These are phyloP conservation scores for Thunnus albacares DNA, from an alignment of 2,797 vertebrate genomes.

Conservation along the genomic window DNA sequence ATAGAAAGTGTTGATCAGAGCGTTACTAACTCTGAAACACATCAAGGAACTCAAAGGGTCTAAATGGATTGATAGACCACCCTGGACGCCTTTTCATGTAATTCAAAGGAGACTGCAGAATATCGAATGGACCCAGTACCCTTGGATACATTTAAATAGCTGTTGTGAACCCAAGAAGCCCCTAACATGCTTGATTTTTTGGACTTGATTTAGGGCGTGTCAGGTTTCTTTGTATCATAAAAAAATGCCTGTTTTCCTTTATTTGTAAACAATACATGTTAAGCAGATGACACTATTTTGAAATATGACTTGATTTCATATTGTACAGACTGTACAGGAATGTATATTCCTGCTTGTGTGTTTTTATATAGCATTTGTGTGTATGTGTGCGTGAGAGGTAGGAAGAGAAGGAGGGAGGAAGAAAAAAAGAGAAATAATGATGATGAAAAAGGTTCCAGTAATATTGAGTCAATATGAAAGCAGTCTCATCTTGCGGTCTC, in stretches of 20 bases:
- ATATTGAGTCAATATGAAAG: slow-evolving; percentile 74
- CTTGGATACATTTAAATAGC: slow-evolving; percentile 79
- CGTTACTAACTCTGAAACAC: slow-evolving; percentile 70
- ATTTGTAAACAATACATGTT: slow-evolving; percentile 85
- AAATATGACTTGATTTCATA: slow-evolving; percentile 87
- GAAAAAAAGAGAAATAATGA: slow-evolving; percentile 55
- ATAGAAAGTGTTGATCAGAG: slow-evolving; percentile 71
- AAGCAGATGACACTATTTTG: slow-evolving; percentile 87
- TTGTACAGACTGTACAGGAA: slow-evolving; percentile 85
- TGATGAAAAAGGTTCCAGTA: slow-evolving; percentile 71
- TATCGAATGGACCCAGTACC: slow-evolving; percentile 69
- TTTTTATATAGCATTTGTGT: slow-evolving; percentile 84
- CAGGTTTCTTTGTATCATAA: slow-evolving; percentile 85
- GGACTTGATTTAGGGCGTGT: slow-evolving; percentile 82
- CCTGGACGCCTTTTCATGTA: slow-evolving; percentile 76
- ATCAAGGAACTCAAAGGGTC: slow-evolving; percentile 75
- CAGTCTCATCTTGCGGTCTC: slow-evolving; percentile 78
- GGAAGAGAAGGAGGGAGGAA: slow-evolving; percentile 31
- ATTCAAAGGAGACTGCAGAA: slow-evolving; percentile 74
- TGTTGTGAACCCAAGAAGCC: slow-evolving; percentile 77
- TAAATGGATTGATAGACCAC: slow-evolving; percentile 72
- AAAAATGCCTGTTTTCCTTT: slow-evolving; percentile 85
- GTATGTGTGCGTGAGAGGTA: slow-evolving; percentile 63
- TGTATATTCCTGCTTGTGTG: slow-evolving; percentile 81
- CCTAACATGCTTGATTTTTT: slow-evolving; percentile 81